Base-by-base conservation (phyloP, 2,797 vertebrate genomes). In the Clamator glandarius region DNA sequence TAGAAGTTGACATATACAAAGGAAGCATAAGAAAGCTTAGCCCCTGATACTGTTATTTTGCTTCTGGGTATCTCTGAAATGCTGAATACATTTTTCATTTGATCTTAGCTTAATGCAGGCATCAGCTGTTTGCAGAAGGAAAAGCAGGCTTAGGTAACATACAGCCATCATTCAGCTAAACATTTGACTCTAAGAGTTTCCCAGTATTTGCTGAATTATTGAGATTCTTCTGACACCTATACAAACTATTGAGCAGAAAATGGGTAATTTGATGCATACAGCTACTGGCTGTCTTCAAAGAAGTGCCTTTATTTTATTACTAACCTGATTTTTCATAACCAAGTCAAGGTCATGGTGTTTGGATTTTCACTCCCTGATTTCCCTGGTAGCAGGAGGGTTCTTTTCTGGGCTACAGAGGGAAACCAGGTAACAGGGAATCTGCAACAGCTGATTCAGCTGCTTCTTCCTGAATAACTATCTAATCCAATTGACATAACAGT, bases 41-140 rank as follows among this genome's bases (percentile, higher is more conserved):
- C 92, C 93, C 83, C 85, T 90, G 76, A 85, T 86, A 83, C 33
- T 91, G 69, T 78, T 95, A 92, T 90, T 92, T 89, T 85, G 91
- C 89, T 97, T 91, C 94, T 92, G 94, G 94, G 97, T 97, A 95
- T 95, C 90, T 97, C 73, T 93, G 95, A 96, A 95, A 96, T 94
- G 97, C 96, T 97, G 97, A 97, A 97, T 97, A 96, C 93, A 96
- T 90, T 97, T 98, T 95, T 93, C 96, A 96, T 97, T 97, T 98
- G 84, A 97, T 97, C 94, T 95, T 93, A 90, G 76, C 96, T 97
- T 97, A 97, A 96, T 96, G 91, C 88, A 96, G 84, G 87, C 92
- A 94, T 98, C 97, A 98, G 96, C 96, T 97, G 62, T 97, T 98
- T 95, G 73, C 82, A 93, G 92, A 87, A 83, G 91, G 88, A 78